Base-by-base conservation (phyloP, 2,113 vertebrate genomes). In the Sapayoa aenigma region DNA sequence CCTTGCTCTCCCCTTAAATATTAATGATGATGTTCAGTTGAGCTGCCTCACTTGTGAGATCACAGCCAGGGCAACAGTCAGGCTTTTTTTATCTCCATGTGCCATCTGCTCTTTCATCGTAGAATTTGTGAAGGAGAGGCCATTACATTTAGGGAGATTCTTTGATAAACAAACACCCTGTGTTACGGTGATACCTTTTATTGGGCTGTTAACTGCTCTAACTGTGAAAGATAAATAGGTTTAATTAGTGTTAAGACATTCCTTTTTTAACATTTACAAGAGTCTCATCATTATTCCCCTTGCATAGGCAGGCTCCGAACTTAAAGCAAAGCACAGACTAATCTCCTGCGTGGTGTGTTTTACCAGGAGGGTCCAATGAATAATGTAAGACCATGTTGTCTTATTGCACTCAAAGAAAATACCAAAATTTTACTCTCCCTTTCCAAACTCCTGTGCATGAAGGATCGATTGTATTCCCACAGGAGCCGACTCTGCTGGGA, bases 71-170 rank as follows among this genome's bases (percentile, higher is more conserved):
- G 67, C 93, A 93, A 42, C 42, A 42, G 53, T 75, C 71, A 44
- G 86, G 71, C 79, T 76, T 75, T 75, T 63, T 87, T 87, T 39
- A n/a, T 63, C 89, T 76, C 24, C 33, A 3, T 46, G 4, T 65
- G 47, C 85, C 91, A 93, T 71, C 91, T 93, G 89, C 83, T 92
- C 79, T 94, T 68, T 59, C 71, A 55, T 72, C 49, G 12, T 9
- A 58, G 37, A 6, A 27, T 82, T 85, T 90, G 79, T 82, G 85
- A 82, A 83, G 75, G 62, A 92, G 62, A 92, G 56, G 53, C 67
- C 75, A 49, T 83, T 77, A 46, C 41, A 55, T 52, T 75, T 35
- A 52, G 75, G 58, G 56, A 62, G 81, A 87, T 37, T 30, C 53
- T 47, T 39, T 77, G 81, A 85, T 79, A 75, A 90, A 90, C 39